phyloP scores from a whole-genome alignment of 2,797 vertebrate genomes.

The Chiloscyllium punctatum region DNA sequence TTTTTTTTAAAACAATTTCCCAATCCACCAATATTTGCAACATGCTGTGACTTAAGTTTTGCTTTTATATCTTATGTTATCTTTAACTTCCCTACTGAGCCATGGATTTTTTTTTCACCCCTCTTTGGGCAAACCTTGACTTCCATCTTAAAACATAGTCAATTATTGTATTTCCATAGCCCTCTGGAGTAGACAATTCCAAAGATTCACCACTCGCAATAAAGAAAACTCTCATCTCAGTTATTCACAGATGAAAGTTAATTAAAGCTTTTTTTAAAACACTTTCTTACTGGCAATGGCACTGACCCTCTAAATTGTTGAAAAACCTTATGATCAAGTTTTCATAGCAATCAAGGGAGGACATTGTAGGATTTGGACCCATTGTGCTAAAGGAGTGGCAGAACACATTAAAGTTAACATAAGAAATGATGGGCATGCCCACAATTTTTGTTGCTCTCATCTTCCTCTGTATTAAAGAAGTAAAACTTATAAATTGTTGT shows the following conservation, averaged over 20 bases:
- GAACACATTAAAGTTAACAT: not conserved
- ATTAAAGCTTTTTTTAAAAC: not conserved
- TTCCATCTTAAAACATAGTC: no score
- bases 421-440: not conserved
- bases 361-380: not conserved
- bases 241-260: not conserved
- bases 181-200: no score
- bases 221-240: no score
- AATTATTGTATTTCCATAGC: no score
- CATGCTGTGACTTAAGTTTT: no score
- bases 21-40: no score
- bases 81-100: no score
- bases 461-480: not conserved
- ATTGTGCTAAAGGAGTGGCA: not conserved
- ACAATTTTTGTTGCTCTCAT: not conserved
- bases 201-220: no score
- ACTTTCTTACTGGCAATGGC: not conserved
- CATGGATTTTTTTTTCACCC: no score
- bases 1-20: no score
- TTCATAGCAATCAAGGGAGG: not conserved
- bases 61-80: no score
- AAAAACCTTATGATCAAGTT: not conserved
- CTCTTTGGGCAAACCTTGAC: no score
- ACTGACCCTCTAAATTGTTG: not conserved
- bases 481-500: not conserved